phyloP scores from a whole-genome alignment of 2,797 vertebrate species.

The Hippocampus kuda region DNA sequence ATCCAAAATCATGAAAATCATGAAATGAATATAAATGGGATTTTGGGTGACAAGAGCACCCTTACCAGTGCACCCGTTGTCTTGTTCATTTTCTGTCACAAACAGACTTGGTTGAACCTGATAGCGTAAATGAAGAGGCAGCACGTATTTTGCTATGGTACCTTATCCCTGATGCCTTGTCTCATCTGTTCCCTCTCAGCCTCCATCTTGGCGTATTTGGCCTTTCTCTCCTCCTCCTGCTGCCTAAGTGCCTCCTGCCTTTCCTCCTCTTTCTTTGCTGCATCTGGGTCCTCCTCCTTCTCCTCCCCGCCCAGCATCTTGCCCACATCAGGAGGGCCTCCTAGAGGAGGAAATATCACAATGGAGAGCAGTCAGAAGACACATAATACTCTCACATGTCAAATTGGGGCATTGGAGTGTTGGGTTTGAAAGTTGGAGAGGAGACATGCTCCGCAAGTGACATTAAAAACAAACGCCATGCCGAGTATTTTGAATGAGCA shows the following conservation, averaged over 20 bases:
- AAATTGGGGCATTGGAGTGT: not conserved
- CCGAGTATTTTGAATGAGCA: too few relatives aligned
- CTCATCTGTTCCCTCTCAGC: constrained; percentile 89
- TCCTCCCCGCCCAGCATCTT: constrained; percentile 97
- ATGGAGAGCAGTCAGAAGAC: not conserved
- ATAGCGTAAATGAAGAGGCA: not conserved
- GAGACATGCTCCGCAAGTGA: not conserved
- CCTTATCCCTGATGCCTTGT: constrained; percentile 97
- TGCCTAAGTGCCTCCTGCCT: constrained; percentile 91
- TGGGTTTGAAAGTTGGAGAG: not conserved
- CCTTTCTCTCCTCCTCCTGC: constrained; percentile 94
- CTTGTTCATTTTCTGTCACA: not conserved
- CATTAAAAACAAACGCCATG: not conserved
- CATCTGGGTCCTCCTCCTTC: constrained; percentile 91
- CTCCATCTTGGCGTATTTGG: constrained; percentile 95
- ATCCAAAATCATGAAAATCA: constrained; percentile 8
- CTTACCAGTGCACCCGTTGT: not conserved
- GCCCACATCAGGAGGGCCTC: constrained; percentile 95
- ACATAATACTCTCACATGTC: not conserved
- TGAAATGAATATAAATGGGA: not conserved
- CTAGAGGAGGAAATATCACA: constrained; percentile 50
- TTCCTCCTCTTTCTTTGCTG: constrained; percentile 94
- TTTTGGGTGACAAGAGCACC: not conserved
- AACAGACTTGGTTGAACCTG: not conserved
- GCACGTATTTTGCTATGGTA: constrained; percentile 35